Base-by-base conservation (phyloP, 2,888 invertebrate species). In the Prostheceraeus crozeri region DNA sequence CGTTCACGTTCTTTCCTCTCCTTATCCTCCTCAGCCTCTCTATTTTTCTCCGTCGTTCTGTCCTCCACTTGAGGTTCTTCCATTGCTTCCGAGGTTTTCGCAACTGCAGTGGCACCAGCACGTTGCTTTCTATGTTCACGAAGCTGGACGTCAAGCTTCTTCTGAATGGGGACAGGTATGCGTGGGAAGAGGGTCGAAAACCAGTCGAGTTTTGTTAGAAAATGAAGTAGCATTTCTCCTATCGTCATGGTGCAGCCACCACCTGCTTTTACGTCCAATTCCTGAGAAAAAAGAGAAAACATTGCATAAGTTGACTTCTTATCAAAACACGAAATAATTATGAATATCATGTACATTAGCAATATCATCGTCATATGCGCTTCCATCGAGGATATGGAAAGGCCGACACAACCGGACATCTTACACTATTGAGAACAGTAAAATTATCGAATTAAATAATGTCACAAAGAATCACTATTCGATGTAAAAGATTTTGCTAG, bases 181-280 rank as follows among this genome's bases (percentile, higher is more conserved):
- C 98, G 82, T 0, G 98, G 98, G 75, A 99, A 99, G 16, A 98
- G 80, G 0, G 98, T 98, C 36, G 89, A 89, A 79, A 93, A 98
- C 96, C 98, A 99, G 75, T 99, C 98, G 60, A 98, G 80, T 74
- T 96, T 93, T 61, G 88, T 85, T 57, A 96, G 81, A 82, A 89
- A 89, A 74, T 90, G 89, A 36, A 89, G 83, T 14, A 88, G 81
- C 80, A 96, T 85, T 67, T 87, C 86, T 0, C 98, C 98, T 60
- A 99, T 86, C 21, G 86, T 86, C 81, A 93, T 87, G 59, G 81
- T 79, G 75, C 91, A 89, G 10, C 96, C 96, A 40, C 94, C 91
- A 11, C 98, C 98, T 14, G 98, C 96, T 74, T 94, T 89, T 0
- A 93, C 93, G 74, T 98, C 98, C 65, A 99, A 81, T 74, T 93